Base-by-base conservation (phyloP, 2,797 vertebrate species). In the Heteromormyrus szaboi region DNA sequence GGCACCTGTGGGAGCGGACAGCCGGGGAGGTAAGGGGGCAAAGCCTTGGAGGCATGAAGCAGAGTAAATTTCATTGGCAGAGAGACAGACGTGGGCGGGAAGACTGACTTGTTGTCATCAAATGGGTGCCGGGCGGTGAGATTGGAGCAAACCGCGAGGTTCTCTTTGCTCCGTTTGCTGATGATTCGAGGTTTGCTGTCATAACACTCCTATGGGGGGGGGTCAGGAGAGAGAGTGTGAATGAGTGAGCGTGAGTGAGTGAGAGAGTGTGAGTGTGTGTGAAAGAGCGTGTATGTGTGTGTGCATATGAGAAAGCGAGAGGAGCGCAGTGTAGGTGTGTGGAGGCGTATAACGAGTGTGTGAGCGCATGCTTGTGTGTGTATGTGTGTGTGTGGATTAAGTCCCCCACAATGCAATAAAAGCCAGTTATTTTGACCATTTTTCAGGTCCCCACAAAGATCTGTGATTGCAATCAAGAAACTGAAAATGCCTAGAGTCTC, bases 171-270 rank as follows among this genome's bases (percentile, higher is more conserved):
- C 94, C 97, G 97, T 93, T 99, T 99, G 95, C 98, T 99, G 94
- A 99, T 99, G 92, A 99, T 99, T 91, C 98, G 97, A 92, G 99
- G 99, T 93, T 99, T 99, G 95, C 98, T 99, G 95, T 99, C 98
- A 94, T 99, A 99, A 95, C 99, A 99, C 96, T 99, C 98, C 99
- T 99, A 95, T 1, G 6, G 41, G 1, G 44, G 29, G 29, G 7
- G n/a, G n/a, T 17, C 0, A 3, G 41, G 44, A 44, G 33, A 12
- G 19, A 11, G 41, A 17, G 22, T n/a, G 29, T 37, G 54, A 17
- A 41, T 9, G 53, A 25, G 25, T 65, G 19, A 11, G 29, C 2
- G 46, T 22, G 37, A 48, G 41, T 8, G 25, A 33, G 79, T 8
- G 25, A 33, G 79, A 22, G 41, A 12, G 81, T 5, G 25, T 5